Evolutionary conservation across 2,113 vertebrate genomes (phyloP).

Genomic region (Mobula birostris): DNA sequence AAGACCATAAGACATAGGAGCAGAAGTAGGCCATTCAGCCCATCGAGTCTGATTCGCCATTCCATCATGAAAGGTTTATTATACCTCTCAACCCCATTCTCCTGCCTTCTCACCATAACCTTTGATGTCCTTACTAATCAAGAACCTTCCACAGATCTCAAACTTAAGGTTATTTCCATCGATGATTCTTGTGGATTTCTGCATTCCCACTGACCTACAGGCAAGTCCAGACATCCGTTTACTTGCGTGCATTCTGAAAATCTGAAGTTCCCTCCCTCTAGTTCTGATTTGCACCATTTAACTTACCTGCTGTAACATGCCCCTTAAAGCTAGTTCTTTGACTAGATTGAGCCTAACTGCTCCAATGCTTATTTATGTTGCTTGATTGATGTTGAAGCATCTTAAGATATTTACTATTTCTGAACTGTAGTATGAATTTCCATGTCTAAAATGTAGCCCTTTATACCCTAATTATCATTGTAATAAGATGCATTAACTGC

Average conservation of each 20-base stretch:
- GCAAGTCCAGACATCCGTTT: not conserved
- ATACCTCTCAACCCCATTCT: too few species aligned
- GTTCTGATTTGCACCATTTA: not conserved
- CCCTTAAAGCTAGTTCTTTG: not conserved
- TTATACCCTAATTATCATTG: not conserved
- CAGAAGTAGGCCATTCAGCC: too few species aligned
- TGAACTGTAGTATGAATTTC: not conserved
- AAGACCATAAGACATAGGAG: too few species aligned
- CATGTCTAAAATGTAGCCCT: too few species aligned
- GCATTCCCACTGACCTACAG: not conserved
- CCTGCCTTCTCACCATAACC: too few species aligned
- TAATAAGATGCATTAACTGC: not conserved
- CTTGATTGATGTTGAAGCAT: not conserved
- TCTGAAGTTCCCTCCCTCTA: not conserved
- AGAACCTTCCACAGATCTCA: not conserved
- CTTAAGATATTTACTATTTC: not conserved
- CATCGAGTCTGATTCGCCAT: too few species aligned
- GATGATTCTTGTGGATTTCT: not conserved
- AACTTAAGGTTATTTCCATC: not conserved
- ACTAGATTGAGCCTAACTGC: not conserved
- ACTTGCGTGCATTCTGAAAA: not conserved
- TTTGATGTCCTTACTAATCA: too few species aligned
- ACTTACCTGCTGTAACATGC: not conserved
- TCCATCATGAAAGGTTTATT: too few species aligned
- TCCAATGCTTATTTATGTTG: not conserved